A percentile compares a stretch with the other conserved stretches of the same genome.
Conservation (phyloP, 92 coral and sea anemone genomes). For the Phenganax subtilis region DNA sequence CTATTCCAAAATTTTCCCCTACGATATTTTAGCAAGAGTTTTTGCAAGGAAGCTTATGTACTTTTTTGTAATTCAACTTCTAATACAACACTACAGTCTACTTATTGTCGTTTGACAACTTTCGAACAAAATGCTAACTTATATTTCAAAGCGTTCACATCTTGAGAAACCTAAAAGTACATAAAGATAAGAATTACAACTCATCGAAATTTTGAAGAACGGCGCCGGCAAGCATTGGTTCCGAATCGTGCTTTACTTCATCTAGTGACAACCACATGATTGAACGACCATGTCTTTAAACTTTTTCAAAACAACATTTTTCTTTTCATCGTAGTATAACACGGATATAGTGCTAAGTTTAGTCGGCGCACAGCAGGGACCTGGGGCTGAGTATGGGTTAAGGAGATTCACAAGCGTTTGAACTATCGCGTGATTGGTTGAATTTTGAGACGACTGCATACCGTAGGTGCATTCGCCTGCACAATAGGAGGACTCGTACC, state of each 20-base stretch:
- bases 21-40: no score
- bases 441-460: conserved; percentile 63
- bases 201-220: no score
- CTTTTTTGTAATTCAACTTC: no score
- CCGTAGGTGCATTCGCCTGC: conserved; percentile 80
- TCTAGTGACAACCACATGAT: conserved; percentile 89
- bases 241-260: neutral
- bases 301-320: conserved; percentile 70
- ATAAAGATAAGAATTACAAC: no score
- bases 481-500: conserved; percentile 75
- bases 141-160: no score
- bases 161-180: no score
- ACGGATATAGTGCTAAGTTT: conserved; percentile 68
- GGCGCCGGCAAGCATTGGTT: neutral
- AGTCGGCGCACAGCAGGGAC: conserved; percentile 91
- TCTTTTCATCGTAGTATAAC: conserved; percentile 65
- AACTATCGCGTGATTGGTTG: conserved; percentile 94
- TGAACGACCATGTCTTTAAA: conserved; percentile 92
- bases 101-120: no score
- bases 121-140: no score
- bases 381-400: conserved; percentile 62
- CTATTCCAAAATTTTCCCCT: no score
- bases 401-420: conserved; percentile 79
- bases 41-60: no score
- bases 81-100: no score